phyloP scores from a whole-genome alignment of 2,888 invertebrate species.

The Callinectes sapidus region DNA sequence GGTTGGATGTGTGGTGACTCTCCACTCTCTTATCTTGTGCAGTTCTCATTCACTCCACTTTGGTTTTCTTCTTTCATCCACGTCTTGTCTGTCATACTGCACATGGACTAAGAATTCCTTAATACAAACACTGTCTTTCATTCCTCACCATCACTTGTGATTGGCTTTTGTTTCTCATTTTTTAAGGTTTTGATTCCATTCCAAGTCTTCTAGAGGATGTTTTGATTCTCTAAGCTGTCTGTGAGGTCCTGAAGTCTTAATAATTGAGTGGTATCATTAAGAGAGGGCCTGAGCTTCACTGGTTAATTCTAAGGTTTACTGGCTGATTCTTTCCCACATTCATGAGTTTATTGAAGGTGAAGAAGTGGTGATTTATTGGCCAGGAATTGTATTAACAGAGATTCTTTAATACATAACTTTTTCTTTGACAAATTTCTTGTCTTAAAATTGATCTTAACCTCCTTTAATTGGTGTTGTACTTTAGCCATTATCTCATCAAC shows the following conservation, averaged over 20 bases:
- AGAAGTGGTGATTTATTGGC: too few species aligned
- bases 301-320: not conserved
- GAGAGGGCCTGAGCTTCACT: not conserved
- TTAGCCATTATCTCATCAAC: too few species aligned
- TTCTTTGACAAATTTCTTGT: too few species aligned
- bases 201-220: not conserved
- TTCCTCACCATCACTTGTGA: not conserved
- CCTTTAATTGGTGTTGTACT: too few species aligned
- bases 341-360: too few species aligned
- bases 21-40: too few species aligned
- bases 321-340: not conserved
- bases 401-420: too few species aligned
- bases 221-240: not conserved
- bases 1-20: too few species aligned
- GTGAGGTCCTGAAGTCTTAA: not conserved
- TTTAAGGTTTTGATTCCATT: not conserved
- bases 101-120: not conserved
- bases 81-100: not conserved
- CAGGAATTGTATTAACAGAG: too few species aligned
- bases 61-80: not conserved
- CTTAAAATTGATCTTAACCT: too few species aligned
- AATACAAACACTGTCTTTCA: not conserved
- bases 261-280: not conserved
- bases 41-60: not conserved
- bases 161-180: not conserved